phyloP scores from a whole-genome alignment of 1,140 invertebrate species.

The Spodoptera frugiperda region DNA sequence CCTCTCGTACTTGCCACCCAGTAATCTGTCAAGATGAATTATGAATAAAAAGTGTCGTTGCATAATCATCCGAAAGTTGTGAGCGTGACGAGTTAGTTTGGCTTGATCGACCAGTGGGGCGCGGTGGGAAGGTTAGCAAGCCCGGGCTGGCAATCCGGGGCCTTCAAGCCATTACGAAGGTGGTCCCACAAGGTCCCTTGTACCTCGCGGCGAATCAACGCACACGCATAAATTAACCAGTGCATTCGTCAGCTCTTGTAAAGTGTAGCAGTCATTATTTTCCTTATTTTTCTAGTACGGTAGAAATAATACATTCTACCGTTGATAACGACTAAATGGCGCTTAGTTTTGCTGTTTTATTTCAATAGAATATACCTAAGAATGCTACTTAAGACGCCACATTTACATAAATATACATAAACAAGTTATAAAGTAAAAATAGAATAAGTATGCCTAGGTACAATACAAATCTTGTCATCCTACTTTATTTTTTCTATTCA shows the following conservation, averaged over 20 bases:
- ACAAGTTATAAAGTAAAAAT: neutral
- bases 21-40: conserved; percentile 39
- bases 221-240: conserved; percentile 43
- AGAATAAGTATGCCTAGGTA: neutral
- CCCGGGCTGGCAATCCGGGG: conserved; percentile 20
- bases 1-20: conserved; percentile 4
- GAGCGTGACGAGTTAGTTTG: conserved; percentile 28
- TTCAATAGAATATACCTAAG: no score
- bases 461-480: neutral
- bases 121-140: conserved; percentile 48
- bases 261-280: conserved; percentile 18
- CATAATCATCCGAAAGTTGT: conserved; percentile 36
- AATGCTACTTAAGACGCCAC: no score
- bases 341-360: no score
- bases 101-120: conserved; percentile 6
- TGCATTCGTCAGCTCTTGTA: conserved; percentile 26
- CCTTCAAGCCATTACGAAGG: conserved; percentile 37
- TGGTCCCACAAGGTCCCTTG: conserved; percentile 40
- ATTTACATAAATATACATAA: neutral
- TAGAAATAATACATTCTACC: no score
- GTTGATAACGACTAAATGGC: neutral
- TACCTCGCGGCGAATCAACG: conserved; percentile 43
- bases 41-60: neutral
- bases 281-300: conserved; percentile 6
- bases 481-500: no score